Conservation (phyloP, 2,113 vertebrate genomes). For the Bubo blakistoni region DNA sequence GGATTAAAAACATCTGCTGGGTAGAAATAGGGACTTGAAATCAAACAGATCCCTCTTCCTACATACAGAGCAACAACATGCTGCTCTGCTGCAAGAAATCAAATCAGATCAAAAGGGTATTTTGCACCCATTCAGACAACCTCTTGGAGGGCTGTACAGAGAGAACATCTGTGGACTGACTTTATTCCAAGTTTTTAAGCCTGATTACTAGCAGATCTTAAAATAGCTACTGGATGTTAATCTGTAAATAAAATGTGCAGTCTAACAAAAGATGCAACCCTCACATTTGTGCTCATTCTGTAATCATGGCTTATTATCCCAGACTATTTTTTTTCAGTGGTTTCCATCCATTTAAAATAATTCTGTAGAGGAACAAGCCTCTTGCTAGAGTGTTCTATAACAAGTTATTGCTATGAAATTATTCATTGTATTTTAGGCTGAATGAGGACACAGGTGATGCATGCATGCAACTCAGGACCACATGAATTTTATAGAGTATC, state of each 20-base stretch:
- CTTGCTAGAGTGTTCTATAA: background rate
- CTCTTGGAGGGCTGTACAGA: background rate
- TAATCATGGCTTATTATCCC: constrained; percentile 43
- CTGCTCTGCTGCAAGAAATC: background rate
- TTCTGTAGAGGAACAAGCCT: background rate
- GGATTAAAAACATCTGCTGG: background rate
- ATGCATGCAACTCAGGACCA: background rate
- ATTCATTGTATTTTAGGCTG: background rate
- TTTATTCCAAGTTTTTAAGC: background rate
- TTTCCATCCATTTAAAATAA: background rate
- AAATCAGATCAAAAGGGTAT: background rate
- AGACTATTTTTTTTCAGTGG: background rate
- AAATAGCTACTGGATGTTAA: constrained; percentile 30
- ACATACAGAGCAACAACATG: background rate
- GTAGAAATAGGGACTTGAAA: background rate
- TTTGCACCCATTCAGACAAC: constrained; percentile 22
- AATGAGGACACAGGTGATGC: background rate
- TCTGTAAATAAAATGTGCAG: constrained; percentile 26
- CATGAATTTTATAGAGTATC: background rate
- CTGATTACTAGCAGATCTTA: constrained; percentile 28
- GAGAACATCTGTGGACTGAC: constrained; percentile 34
- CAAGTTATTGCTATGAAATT: background rate
- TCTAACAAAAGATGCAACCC: constrained; percentile 23
- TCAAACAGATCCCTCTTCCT: background rate
- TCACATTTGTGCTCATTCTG: constrained; percentile 3